Base-by-base conservation (phyloP, 2,113 vertebrate species). In the Puma concolor region DNA sequence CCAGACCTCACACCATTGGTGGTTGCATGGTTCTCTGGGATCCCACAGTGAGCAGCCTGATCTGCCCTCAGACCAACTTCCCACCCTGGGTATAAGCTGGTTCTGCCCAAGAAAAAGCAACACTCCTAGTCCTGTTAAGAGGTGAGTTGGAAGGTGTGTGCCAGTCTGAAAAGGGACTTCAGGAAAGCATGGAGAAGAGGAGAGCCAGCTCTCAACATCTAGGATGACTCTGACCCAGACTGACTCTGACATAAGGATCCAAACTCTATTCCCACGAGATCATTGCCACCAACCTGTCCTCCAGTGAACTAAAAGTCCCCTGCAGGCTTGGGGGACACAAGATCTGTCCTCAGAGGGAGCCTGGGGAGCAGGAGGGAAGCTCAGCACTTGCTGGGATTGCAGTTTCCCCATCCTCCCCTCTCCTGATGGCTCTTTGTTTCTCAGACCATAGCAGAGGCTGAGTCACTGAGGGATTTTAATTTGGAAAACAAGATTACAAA, bases 401-500 rank as follows among this genome's bases (percentile, higher is more conserved):
- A 21, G 52, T 52, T 36, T 81, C 36, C 57, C 57, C 57, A 60
- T 60, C 57, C 21, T 60, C 21, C 57, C 57, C 23, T 60, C 67
- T 33, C 82, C 74, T 33, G 64, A 29, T 29, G 50, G 63, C n/a
- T 79, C 25, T 13, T 63, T 77, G 44, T 81, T 81, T 95, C 85
- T 91, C 94, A 95, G 79, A 60, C 83, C 57, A 11, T 31, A 83
- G 64, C 15, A 0, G 84, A 88, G 63, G 60, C 69, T 97, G 95
- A 98, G 92, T 98, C 97, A 98, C 6, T 44, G 90, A 88, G 74
- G 91, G 79, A 69, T 85, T 96, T 97, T 96, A 95, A 97, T 97
- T 97, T 95, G 95, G 97, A 97, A 97, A 98, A 94, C 87, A 94
- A 95, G 97, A 89, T 96, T 77, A 95, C 92, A 82, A 84, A 93